Percentiles rank a stretch among this genome's conserved stretches.
Evolutionary conservation across 2,113 vertebrate genomes (phyloP).

Genomic region (Seriola rivoliana): DNA sequence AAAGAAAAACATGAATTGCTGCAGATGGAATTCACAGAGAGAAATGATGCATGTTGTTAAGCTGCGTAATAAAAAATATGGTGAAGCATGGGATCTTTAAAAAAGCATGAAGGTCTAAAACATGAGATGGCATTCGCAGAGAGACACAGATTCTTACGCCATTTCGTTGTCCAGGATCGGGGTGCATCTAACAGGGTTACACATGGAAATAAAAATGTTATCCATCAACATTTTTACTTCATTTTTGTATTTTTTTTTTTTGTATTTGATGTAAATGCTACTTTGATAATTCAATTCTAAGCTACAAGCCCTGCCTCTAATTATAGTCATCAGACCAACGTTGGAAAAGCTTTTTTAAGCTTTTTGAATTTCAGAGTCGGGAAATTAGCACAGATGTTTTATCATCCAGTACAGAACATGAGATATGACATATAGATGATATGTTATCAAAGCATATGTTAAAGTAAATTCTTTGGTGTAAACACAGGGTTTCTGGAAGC

Average conservation of each 20-base stretch:
- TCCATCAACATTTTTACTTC: constrained; percentile 76
- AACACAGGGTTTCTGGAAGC: neutral
- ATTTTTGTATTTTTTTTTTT: constrained; percentile 68
- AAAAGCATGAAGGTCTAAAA: constrained; percentile 25
- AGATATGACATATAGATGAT: neutral
- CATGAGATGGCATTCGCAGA: constrained; percentile 64
- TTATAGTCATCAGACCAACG: neutral
- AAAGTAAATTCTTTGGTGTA: neutral
- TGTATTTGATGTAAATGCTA: neutral
- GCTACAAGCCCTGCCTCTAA: neutral
- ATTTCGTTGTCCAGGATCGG: constrained; percentile 85
- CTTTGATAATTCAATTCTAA: neutral
- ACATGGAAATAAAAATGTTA: constrained; percentile 86
- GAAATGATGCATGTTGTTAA: constrained; percentile 14
- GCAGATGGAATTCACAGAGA: neutral
- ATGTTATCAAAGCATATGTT: neutral
- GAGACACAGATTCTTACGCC: constrained; percentile 87
- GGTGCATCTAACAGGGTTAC: constrained; percentile 87
- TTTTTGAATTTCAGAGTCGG: neutral
- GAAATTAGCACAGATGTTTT: neutral
- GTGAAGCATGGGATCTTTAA: constrained; percentile 8
- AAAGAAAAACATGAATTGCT: neutral
- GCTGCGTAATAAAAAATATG: neutral
- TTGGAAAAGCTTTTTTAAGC: neutral
- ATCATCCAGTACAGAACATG: neutral